These are phyloP conservation scores for Asobara japonica DNA, from an alignment of 1,140 invertebrate genomes.

Conservation along the genomic window DNA sequence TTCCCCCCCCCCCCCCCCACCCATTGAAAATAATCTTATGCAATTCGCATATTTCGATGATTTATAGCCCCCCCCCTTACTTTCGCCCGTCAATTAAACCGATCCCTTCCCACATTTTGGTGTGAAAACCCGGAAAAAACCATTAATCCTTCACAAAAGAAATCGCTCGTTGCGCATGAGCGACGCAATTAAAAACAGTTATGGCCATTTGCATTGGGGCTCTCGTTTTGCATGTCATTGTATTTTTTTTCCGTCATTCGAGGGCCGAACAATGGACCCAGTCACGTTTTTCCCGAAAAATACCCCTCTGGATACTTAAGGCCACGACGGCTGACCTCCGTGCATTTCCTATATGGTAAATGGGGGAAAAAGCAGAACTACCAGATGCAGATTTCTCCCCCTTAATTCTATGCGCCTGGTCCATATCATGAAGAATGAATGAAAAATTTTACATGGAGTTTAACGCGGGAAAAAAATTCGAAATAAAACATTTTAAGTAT, in stretches of 20 bases:
- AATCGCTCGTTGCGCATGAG: constrained; percentile 25
- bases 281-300: constrained; percentile 58
- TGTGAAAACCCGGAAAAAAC: constrained; percentile 15
- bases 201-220: constrained; percentile 50
- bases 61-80: neutral
- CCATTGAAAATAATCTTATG: too few species aligned
- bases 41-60: neutral
- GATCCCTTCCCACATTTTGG: neutral
- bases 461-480: too few species aligned
- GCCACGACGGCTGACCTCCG: constrained; percentile 56
- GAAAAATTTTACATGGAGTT: too few species aligned
- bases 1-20: too few species aligned
- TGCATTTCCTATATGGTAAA: constrained; percentile 35
- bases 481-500: too few species aligned
- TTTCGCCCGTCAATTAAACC: constrained; percentile 26
- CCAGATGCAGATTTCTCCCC: constrained; percentile 57
- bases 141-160: constrained; percentile 33
- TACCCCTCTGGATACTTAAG: constrained; percentile 48
- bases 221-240: constrained; percentile 61
- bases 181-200: constrained; percentile 57
- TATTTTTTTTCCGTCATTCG: constrained; percentile 30
- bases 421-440: constrained; percentile 25
- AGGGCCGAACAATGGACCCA: neutral
- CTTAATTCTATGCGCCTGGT: constrained; percentile 38
- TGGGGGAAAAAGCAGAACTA: constrained; percentile 30